Conservation (phyloP, 2,888 invertebrate genomes). For the Microdon myrmicae region DNA sequence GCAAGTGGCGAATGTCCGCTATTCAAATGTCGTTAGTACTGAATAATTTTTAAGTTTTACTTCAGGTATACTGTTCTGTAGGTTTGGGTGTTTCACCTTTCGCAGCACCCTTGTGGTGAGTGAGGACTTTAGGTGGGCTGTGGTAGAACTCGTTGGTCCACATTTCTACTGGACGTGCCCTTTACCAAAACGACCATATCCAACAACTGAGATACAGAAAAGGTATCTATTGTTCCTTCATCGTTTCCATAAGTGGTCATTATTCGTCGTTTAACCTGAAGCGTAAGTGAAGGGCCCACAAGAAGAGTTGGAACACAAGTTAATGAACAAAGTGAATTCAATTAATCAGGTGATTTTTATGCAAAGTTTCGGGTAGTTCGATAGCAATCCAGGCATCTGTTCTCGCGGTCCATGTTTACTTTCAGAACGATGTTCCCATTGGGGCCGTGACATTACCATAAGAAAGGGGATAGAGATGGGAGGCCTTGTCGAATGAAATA, state of each 20-base stretch:
- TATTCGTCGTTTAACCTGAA: slow-evolving; percentile 23
- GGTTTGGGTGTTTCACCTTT: too few relatives aligned
- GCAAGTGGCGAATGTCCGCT: slow-evolving; percentile 18
- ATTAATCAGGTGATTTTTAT: slow-evolving; percentile 41
- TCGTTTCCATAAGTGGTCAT: too few relatives aligned
- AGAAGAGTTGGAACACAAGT: slow-evolving; percentile 31
- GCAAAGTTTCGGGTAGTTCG: slow-evolving; percentile 28
- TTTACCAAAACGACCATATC: too few relatives aligned
- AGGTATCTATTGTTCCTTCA: too few relatives aligned
- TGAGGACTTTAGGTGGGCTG: too few relatives aligned
- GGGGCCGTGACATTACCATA: slow-evolving; percentile 3
- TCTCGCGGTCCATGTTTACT: slow-evolving; percentile 1
- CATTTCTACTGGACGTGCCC: too few relatives aligned
- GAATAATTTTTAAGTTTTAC: slow-evolving; percentile 21
- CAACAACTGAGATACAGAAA: too few relatives aligned
- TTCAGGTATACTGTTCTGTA: too few relatives aligned
- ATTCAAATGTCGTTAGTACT: slow-evolving; percentile 41
- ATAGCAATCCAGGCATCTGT: slow-evolving; percentile 17
- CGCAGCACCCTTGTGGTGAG: too few relatives aligned
- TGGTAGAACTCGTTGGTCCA: too few relatives aligned
- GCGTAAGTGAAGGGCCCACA: slow-evolving; percentile 17
- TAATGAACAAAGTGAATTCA: slow-evolving; percentile 25
- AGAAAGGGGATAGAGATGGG: background rate
- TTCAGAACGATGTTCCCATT: slow-evolving; percentile 10
- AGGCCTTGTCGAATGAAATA: too few relatives aligned